These are phyloP conservation scores for Drosophila nikananu DNA, from an alignment of 1,140 invertebrate genomes.

Conservation along the genomic window DNA sequence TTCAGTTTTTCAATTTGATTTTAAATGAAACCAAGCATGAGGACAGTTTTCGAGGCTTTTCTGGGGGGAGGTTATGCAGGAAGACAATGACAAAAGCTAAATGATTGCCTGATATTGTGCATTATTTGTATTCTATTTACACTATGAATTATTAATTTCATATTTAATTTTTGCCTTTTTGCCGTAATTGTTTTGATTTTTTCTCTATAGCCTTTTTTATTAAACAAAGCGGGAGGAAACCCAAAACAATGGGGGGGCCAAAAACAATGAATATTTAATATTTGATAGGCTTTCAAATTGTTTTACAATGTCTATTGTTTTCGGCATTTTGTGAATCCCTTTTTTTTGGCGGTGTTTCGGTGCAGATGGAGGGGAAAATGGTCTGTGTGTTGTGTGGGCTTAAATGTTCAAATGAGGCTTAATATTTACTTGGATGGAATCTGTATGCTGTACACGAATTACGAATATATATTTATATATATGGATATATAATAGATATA, in stretches of 20 bases:
- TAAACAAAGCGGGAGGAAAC: not conserved
- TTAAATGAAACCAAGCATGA: conserved; percentile 11
- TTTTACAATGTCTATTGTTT: conserved; percentile 7
- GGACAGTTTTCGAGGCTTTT: not conserved
- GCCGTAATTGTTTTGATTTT: conserved; percentile 1
- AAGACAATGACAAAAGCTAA: conserved; percentile 43
- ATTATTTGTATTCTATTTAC: not conserved
- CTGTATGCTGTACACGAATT: conserved; percentile 65
- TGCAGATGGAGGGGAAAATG: conserved; percentile 3
- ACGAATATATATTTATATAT: conserved; percentile 42
- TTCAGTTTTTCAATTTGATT: conserved; percentile 32
- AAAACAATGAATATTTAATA: conserved; percentile 10
- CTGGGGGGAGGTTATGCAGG: conserved; percentile 12
- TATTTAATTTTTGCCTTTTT: not conserved
- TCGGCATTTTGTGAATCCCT: conserved; percentile 4
- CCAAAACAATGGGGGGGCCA: not conserved
- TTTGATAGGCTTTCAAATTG: conserved; percentile 1
- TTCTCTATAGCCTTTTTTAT: not conserved
- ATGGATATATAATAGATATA: conserved; percentile 45
- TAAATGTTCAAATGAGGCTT: conserved; percentile 38
- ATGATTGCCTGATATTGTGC: conserved; percentile 13
- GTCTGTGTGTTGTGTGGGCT: conserved; percentile 13
- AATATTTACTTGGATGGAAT: conserved; percentile 45
- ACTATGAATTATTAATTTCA: not conserved
- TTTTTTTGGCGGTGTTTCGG: conserved; percentile 11